Conservation (phyloP, 2,797 vertebrate species). For the Danio kyathit region DNA sequence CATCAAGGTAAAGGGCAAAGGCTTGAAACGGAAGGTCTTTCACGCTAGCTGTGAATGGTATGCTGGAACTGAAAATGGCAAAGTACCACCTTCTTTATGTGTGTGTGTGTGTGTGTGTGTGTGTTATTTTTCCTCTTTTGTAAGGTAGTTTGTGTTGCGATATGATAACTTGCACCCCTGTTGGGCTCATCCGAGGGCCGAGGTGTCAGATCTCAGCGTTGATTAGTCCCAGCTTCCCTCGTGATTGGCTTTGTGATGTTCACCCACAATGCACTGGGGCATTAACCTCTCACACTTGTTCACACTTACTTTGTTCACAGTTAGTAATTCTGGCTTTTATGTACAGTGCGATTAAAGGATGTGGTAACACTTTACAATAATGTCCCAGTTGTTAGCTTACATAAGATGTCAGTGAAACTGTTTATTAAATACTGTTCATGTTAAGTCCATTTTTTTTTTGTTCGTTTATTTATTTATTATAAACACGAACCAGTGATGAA, state of each 20-base stretch:
- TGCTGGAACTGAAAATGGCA: conserved; percentile 72
- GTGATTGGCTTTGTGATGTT: conserved; percentile 53
- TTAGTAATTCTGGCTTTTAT: neutral
- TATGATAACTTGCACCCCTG: conserved; percentile 42
- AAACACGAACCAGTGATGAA: too few species aligned
- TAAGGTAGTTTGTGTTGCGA: conserved; percentile 52
- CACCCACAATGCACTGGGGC: conserved; percentile 44
- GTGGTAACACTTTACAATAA: neutral
- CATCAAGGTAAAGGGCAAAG: conserved; percentile 91
- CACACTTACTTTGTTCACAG: conserved; percentile 19
- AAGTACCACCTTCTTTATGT: conserved; percentile 60
- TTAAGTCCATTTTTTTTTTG: too few species aligned
- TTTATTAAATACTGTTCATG: too few species aligned
- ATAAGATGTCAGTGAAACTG: too few species aligned
- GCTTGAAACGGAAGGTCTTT: conserved; percentile 90
- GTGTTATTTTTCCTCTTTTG: conserved; percentile 20
- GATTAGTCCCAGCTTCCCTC: conserved; percentile 60
- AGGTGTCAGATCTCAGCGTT: conserved; percentile 59
- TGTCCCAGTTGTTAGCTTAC: too few species aligned
- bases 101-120: too few species aligned
- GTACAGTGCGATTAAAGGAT: neutral
- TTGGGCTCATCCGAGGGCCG: conserved; percentile 29
- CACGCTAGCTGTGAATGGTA: conserved; percentile 90
- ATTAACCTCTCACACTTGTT: conserved; percentile 14
- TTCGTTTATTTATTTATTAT: too few species aligned